These are phyloP conservation scores for Donacobius atricapilla DNA, from an alignment of 2,113 vertebrate species.

Conservation along the genomic window DNA sequence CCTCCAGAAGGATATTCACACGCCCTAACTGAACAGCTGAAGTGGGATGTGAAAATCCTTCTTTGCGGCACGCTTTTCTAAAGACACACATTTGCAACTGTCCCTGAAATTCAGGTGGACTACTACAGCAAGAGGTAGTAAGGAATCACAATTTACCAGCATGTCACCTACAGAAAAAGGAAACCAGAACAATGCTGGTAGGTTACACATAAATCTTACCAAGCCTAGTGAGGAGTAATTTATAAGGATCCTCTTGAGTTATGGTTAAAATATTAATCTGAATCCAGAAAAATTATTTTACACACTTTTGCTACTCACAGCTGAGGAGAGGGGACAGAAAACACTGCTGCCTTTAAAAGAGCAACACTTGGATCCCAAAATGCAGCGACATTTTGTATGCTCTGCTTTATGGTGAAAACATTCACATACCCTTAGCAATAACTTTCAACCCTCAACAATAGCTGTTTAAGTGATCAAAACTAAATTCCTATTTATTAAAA, in stretches of 20 bases:
- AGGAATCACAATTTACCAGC: background rate
- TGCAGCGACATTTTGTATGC: background rate
- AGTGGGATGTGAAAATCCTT: background rate
- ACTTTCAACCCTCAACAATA: background rate
- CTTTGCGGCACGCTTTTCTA: background rate
- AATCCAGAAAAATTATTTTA: background rate
- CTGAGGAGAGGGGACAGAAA: background rate
- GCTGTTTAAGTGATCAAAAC: background rate
- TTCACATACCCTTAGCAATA: background rate
- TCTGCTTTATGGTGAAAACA: background rate
- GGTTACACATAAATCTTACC: background rate
- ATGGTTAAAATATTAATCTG: background rate
- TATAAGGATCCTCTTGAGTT: background rate
- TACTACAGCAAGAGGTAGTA: background rate
- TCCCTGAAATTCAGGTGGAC: background rate
- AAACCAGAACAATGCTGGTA: background rate
- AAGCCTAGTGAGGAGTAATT: background rate
- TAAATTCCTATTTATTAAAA: background rate
- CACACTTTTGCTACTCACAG: background rate
- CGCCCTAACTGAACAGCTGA: fast-evolving
- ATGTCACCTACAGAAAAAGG: background rate
- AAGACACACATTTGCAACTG: background rate
- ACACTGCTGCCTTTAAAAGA: background rate
- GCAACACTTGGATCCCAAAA: background rate
- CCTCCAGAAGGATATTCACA: background rate